phyloP scores from a whole-genome alignment of 1,140 invertebrate species.

The Temnothorax longispinosus region DNA sequence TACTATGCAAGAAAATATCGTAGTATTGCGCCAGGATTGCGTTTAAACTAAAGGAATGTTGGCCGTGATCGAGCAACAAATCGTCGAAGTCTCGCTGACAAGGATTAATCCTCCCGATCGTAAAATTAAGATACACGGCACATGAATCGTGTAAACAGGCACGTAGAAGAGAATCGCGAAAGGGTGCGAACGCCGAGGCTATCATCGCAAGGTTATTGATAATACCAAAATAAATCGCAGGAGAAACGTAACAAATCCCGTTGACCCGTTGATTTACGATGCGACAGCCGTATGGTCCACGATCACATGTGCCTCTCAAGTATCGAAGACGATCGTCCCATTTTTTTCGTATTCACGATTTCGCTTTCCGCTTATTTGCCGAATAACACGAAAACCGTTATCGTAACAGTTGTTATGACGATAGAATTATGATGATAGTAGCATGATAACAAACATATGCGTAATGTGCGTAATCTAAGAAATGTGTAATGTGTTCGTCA shows the following conservation, averaged over 20 bases:
- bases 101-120: slow-evolving; percentile 10
- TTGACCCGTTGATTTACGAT: slow-evolving; percentile 23
- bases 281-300: not conserved
- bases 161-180: not conserved
- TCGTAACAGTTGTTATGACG: not conserved
- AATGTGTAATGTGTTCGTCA: not conserved
- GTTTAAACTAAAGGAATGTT: not conserved
- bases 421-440: not conserved
- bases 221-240: slow-evolving; percentile 53
- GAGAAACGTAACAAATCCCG: slow-evolving; percentile 22
- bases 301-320: not conserved
- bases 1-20: not conserved
- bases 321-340: not conserved
- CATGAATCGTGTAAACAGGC: slow-evolving; percentile 18
- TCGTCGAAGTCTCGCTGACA: slow-evolving; percentile 24
- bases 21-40: not conserved
- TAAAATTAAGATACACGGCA: slow-evolving; percentile 42
- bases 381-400: not conserved
- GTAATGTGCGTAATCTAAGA: not conserved
- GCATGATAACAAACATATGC: not conserved
- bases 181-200: slow-evolving; percentile 9
- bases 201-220: slow-evolving; percentile 35
- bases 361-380: not conserved
- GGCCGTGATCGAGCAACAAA: slow-evolving; percentile 1
- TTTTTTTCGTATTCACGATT: not conserved